Conservation (phyloP, 2,113 vertebrate genomes). For the Ammodytes dubius region DNA sequence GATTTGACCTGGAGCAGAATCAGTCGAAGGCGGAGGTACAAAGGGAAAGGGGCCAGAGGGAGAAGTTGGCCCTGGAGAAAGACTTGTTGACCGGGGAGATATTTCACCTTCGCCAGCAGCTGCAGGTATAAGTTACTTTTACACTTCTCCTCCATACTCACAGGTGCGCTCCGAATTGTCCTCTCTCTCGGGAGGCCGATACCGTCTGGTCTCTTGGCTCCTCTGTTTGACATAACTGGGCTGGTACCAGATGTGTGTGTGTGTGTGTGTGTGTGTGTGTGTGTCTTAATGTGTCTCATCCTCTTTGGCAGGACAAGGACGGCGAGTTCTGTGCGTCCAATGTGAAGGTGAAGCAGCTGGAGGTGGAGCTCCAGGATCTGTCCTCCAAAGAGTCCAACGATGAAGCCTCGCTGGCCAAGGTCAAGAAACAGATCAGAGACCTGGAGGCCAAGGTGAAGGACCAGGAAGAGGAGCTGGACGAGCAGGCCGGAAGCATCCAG, state of each 20-base stretch:
- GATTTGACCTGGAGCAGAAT: constrained; percentile 94
- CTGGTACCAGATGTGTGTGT: constrained; percentile 36
- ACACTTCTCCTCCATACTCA: constrained; percentile 1
- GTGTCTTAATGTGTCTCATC: constrained; percentile 24
- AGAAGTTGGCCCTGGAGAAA: constrained; percentile 93
- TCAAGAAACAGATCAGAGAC: constrained; percentile 96
- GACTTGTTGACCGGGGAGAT: constrained; percentile 92
- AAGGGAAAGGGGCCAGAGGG: constrained; percentile 89
- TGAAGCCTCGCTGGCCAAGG: constrained; percentile 92
- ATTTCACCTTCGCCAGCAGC: constrained; percentile 93
- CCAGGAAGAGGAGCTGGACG: constrained; percentile 98
- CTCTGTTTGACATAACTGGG: constrained; percentile 46
- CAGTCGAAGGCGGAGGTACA: constrained; percentile 92
- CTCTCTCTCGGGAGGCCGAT: constrained; percentile 24
- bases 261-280: background rate
- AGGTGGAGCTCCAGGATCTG: constrained; percentile 94
- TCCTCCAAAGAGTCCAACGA: constrained; percentile 97
- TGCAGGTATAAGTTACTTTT: constrained; percentile 87
- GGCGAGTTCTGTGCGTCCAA: constrained; percentile 86
- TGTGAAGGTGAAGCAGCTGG: constrained; percentile 91
- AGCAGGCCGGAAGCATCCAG: constrained; percentile 97
- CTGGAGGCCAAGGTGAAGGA: constrained; percentile 97
- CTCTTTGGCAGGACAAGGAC: constrained; percentile 85
- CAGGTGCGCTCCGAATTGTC: constrained; percentile 16
- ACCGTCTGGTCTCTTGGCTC: constrained; percentile 38